Percentiles rank a stretch among this genome's conserved stretches.
phyloP scores from a whole-genome alignment of 2,113 vertebrate genomes.

The Onychorhynchus coronatus region DNA sequence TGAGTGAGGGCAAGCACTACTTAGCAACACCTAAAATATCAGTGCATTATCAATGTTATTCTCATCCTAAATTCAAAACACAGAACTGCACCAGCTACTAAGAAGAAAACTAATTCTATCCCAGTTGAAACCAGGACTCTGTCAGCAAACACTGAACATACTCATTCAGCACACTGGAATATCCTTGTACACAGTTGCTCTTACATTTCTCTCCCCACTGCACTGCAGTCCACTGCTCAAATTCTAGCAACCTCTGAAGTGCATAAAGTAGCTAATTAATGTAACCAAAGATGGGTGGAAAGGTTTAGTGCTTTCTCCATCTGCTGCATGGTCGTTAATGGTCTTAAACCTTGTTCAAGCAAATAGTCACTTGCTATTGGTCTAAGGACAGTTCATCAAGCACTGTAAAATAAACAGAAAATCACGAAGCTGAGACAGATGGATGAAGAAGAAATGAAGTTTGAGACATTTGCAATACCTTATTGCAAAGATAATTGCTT shows the following conservation, averaged over 20 bases:
- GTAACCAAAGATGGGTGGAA: background rate
- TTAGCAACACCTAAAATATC: background rate
- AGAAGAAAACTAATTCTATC: background rate
- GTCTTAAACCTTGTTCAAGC: background rate
- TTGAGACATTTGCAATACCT: background rate
- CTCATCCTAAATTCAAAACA: background rate
- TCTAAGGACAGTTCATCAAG: background rate
- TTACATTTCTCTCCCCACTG: background rate
- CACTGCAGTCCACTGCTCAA: background rate
- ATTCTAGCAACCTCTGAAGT: background rate
- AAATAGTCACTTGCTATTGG: background rate
- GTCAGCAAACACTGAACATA: background rate
- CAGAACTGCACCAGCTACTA: background rate
- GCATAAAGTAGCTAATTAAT: background rate
- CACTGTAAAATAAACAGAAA: background rate
- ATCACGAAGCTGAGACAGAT: background rate
- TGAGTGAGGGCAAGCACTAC: background rate
- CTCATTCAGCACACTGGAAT: background rate
- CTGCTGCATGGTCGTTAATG: background rate
- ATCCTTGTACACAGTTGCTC: background rate
- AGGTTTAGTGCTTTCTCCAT: background rate
- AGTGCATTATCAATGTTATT: background rate
- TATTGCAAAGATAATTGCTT: no score
- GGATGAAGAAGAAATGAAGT: background rate
- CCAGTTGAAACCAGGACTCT: background rate